Evolutionary conservation across 2,113 vertebrate species (phyloP).

Genomic region (Dolichallabes microphthalmus): DNA sequence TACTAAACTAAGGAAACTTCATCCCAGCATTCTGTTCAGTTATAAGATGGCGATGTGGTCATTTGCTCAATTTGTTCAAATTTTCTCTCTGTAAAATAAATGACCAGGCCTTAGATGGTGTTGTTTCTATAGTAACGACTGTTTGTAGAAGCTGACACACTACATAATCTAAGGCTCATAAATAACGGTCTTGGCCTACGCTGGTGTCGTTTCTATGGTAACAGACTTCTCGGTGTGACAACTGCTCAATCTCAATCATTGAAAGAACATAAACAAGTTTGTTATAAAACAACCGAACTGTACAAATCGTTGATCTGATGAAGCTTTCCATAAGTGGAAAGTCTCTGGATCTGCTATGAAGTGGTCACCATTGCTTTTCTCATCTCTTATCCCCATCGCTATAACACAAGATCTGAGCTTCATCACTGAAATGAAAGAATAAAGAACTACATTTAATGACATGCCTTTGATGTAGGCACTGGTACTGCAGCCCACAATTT

Average conservation of each 20-base stretch:
- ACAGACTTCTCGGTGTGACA: too few relatives aligned
- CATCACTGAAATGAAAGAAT: slow-evolving; percentile 34
- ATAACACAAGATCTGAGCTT: slow-evolving; percentile 51
- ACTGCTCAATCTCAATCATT: too few relatives aligned
- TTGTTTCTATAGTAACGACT: neutral
- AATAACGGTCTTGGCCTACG: neutral
- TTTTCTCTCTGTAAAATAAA: neutral
- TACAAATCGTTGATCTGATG: neutral
- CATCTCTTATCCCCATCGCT: neutral
- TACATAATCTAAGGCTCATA: neutral
- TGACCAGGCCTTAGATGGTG: neutral
- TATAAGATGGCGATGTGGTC: neutral
- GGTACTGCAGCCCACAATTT: slow-evolving; percentile 11
- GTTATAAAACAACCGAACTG: neutral
- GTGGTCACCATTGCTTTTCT: neutral
- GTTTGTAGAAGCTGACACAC: neutral
- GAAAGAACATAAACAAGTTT: neutral
- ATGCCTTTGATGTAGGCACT: slow-evolving; percentile 17
- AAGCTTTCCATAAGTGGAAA: neutral
- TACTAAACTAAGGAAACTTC: neutral
- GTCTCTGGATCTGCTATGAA: neutral
- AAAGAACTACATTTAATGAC: slow-evolving; percentile 41
- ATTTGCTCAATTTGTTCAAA: neutral
- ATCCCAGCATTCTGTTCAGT: neutral
- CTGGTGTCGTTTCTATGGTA: too few relatives aligned